These are phyloP conservation scores for Pelodiscus sinensis DNA, from an alignment of 2,113 vertebrate genomes.

Conservation along the genomic window DNA sequence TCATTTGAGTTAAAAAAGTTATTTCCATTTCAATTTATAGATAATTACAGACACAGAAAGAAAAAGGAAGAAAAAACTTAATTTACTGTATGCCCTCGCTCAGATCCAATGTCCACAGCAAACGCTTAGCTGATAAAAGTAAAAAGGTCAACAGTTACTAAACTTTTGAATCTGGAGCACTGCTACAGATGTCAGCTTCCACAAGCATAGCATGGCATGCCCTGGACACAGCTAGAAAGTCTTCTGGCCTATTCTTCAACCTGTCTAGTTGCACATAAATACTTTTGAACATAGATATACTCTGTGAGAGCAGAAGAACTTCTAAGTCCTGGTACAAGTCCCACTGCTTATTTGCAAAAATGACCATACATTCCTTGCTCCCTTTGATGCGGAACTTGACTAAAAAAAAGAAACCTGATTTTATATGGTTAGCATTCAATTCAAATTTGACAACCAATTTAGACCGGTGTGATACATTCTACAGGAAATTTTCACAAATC, in stretches of 20 bases:
- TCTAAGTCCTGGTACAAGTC: neutral
- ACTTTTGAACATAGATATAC: neutral
- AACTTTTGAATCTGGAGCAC: neutral
- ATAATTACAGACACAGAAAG: neutral
- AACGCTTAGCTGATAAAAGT: neutral
- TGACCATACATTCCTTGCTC: neutral
- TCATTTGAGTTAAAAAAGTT: neutral
- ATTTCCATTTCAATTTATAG: fast-evolving
- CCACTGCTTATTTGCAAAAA: neutral
- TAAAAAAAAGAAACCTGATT: neutral
- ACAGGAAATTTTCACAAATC: constrained; percentile 3
- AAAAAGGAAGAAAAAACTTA: neutral
- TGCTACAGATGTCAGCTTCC: neutral
- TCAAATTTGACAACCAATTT: neutral
- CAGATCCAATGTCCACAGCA: fast-evolving
- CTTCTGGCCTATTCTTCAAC: neutral
- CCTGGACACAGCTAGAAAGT: neutral
- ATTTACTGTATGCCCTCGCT: neutral
- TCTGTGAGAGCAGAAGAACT: neutral
- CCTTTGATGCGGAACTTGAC: neutral
- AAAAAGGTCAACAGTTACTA: neutral
- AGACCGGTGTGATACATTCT: neutral
- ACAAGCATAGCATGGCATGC: neutral
- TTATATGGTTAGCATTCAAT: neutral
- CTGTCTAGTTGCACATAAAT: neutral